These are phyloP conservation scores for Hestina assimilis DNA, from an alignment of 1,140 invertebrate species.

Conservation along the genomic window DNA sequence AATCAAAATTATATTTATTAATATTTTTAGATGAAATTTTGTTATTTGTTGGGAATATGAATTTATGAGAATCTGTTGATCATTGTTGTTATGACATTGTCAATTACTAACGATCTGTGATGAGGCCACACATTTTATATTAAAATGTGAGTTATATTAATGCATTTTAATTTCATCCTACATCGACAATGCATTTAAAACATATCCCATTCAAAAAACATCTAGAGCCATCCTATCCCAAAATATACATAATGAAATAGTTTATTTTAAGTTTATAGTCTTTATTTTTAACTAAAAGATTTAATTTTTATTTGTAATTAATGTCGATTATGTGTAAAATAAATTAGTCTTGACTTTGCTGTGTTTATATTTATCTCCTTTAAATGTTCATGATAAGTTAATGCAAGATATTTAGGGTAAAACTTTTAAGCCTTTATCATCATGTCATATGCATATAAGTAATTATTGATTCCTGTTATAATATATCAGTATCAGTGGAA, in stretches of 20 bases:
- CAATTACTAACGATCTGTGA: conserved; percentile 50
- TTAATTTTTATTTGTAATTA: conserved; percentile 18
- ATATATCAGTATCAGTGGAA: too few species aligned
- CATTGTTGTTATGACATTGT: conserved; percentile 39
- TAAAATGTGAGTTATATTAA: conserved; percentile 67
- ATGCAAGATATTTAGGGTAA: too few species aligned
- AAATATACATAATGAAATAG: not conserved
- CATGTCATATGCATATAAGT: too few species aligned
- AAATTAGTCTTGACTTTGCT: conserved; percentile 65
- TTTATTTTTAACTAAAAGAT: conserved; percentile 10
- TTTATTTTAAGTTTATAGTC: conserved; percentile 13
- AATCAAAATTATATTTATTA: not conserved
- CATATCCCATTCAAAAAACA: conserved; percentile 16
- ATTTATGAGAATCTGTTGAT: conserved; percentile 27
- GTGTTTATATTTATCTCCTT: conserved; percentile 48
- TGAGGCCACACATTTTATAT: conserved; percentile 69
- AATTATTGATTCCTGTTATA: too few species aligned
- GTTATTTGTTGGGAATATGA: conserved; percentile 11
- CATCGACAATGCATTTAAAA: conserved; percentile 21
- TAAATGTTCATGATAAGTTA: too few species aligned
- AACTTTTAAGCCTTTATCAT: too few species aligned
- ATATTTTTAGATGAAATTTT: not conserved
- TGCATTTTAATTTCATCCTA: conserved; percentile 59
- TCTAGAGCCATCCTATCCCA: not conserved
- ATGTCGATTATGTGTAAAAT: conserved; percentile 39